Evolutionary conservation across 1,140 invertebrate species (phyloP).

Genomic region (Saccostrea glomerata): DNA sequence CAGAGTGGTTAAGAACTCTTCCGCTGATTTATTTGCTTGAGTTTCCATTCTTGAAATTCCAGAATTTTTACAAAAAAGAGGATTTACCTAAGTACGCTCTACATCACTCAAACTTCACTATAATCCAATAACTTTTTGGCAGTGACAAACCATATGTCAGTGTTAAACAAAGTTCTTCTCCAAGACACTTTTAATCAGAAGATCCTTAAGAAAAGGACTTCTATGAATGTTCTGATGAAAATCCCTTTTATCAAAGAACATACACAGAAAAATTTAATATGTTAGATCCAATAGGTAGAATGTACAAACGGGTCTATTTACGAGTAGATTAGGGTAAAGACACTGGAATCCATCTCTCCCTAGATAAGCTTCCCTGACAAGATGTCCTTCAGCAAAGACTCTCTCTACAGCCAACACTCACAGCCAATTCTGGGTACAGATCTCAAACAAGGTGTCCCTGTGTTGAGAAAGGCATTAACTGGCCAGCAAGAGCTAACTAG

Average conservation of each 20-base stretch:
- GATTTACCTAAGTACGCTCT: neutral
- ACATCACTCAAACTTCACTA: slow-evolving; percentile 18
- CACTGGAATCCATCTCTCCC: neutral
- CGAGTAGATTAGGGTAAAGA: slow-evolving; percentile 29
- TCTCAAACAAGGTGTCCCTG: slow-evolving; percentile 1
- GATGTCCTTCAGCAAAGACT: neutral
- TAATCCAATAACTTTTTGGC: slow-evolving; percentile 21
- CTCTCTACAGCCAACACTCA: neutral
- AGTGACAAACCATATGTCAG: neutral
- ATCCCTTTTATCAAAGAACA: slow-evolving; percentile 20
- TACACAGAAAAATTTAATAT: slow-evolving; percentile 33
- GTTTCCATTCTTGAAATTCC: slow-evolving; percentile 28
- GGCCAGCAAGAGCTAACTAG: neutral
- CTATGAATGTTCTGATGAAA: neutral
- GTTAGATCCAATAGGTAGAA: neutral
- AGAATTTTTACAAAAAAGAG: neutral
- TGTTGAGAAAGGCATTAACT: neutral
- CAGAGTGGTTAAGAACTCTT: neutral
- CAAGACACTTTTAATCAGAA: neutral
- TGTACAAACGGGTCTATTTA: slow-evolving; percentile 6
- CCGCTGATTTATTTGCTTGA: slow-evolving; percentile 1
- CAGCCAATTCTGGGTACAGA: neutral
- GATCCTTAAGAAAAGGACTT: slow-evolving; percentile 6
- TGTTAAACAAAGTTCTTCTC: slow-evolving; percentile 1
- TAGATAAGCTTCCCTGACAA: slow-evolving; percentile 2